phyloP scores from a whole-genome alignment of 2,113 vertebrate species.

The Macrotus californicus region DNA sequence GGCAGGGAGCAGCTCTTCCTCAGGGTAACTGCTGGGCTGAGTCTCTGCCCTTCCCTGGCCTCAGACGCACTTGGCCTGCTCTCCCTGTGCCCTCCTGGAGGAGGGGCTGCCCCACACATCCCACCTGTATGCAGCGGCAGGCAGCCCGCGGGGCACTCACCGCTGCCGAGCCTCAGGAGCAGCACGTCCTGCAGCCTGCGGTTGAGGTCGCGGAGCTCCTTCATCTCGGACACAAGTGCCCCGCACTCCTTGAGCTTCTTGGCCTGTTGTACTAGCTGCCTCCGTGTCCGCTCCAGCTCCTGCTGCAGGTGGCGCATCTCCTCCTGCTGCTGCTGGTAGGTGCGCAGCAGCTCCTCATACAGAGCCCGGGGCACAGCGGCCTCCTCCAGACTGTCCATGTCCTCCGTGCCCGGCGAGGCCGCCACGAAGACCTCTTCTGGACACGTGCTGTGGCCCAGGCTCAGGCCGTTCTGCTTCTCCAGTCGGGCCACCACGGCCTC shows the following conservation, averaged over 20 bases:
- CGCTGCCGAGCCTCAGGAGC: constrained; percentile 95
- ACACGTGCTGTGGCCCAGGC: constrained; percentile 79
- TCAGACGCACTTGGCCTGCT: not conserved
- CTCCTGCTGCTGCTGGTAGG: constrained; percentile 97
- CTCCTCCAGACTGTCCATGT: constrained; percentile 83
- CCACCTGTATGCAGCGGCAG: not conserved
- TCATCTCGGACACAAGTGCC: constrained; percentile 95
- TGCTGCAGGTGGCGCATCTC: constrained; percentile 97
- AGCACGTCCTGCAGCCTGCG: constrained; percentile 97
- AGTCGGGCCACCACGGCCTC: constrained; percentile 97
- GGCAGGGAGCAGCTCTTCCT: not conserved
- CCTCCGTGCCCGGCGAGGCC: constrained; percentile 78
- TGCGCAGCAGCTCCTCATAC: constrained; percentile 96
- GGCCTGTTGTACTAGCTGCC: constrained; percentile 97
- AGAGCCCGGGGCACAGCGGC: constrained; percentile 92
- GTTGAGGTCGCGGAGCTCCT: constrained; percentile 99
- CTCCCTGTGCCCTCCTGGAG: not conserved
- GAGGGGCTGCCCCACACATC: not conserved
- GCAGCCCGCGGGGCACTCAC: constrained; percentile 81
- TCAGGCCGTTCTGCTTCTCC: constrained; percentile 86
- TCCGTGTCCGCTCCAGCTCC: constrained; percentile 95
- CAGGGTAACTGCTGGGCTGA: not conserved
- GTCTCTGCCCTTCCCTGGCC: not conserved
- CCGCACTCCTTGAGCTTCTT: constrained; percentile 99
- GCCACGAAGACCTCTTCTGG: constrained; percentile 83